Base-by-base conservation (phyloP, 2,888 invertebrate species). In the Amorpha juglandis region DNA sequence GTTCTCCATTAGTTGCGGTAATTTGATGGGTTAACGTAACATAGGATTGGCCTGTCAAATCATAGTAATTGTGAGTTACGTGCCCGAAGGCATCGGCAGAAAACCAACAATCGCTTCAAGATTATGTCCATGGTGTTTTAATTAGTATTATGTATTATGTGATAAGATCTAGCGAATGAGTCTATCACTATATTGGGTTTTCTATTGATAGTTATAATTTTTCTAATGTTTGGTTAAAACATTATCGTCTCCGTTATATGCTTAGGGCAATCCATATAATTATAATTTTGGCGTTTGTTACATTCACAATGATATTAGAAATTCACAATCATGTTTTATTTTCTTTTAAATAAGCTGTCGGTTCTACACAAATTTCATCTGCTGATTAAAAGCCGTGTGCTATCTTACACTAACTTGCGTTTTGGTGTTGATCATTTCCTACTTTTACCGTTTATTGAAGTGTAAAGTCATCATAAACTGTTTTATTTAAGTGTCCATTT, bases 1-100 rank as follows among this genome's bases (percentile, higher is more conserved):
- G 38, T 58, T 19, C 16, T 42, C 58, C 16, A 63, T 33, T 48
- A 63, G 47, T 63, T 27, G 48, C 16, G 63, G 47, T 63, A 45
- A 48, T 38, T 42, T 3, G 48, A 11, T 47, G n/a, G n/a, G 14
- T 48, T 47, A 45, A 47, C 53, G 35, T 51, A n/a, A n/a, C n/a
- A n/a, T n/a, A n/a, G n/a, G 6, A 42, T 19, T 42, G 58, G 19
- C 12, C 19, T 12, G 58, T 42, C 6, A 12, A 1, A 19, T 9
- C 48, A 50, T 16, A 50, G n/a, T n/a, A n/a, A 12, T 48, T 48
- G 1, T 9, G 11, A 11, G 27, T 16, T 27, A 27, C 4, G 27
- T 27, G 1, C 27, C 27, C 27, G 27, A 27, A 27, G 27, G 27
- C 27, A 4, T 27, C 27, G 27, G 2, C 4, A 27, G 27, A 27